Conservation (phyloP, 64 coral and sea anemone species). For the Pachyseris speciosa region DNA sequence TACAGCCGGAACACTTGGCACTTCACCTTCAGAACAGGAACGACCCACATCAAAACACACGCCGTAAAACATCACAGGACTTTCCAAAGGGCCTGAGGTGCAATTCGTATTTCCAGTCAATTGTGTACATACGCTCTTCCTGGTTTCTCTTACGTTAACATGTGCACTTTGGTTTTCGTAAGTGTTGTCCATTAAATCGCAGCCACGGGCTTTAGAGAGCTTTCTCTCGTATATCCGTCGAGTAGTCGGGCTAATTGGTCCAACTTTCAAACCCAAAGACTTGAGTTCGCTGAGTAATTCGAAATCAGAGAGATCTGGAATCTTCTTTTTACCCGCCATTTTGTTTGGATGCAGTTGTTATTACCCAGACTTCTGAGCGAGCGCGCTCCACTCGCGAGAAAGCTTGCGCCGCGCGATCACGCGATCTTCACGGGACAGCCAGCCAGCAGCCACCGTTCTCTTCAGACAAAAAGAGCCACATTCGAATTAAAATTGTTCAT, state of each 20-base stretch:
- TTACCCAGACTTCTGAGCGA: neutral
- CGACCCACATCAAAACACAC: constrained; percentile 67
- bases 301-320: constrained; percentile 36
- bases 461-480: no score
- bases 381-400: no score
- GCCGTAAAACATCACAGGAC: constrained; percentile 71
- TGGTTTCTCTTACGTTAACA: no score
- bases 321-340: constrained; percentile 74
- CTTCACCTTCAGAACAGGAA: neutral
- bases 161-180: neutral
- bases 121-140: no score
- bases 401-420: no score
- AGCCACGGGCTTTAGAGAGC: constrained; percentile 49
- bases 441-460: no score
- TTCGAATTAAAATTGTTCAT: no score
- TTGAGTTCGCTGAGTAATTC: constrained; percentile 80
- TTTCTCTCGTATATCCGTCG: constrained; percentile 81
- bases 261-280: constrained; percentile 43
- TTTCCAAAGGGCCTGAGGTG: neutral
- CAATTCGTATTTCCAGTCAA: neutral
- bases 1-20: constrained; percentile 44
- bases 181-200: neutral
- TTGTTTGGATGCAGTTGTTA: neutral
- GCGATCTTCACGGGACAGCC: neutral
- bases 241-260: constrained; percentile 80